These are phyloP conservation scores for Leucophenga montana DNA, from an alignment of 2,888 invertebrate genomes.

Conservation along the genomic window DNA sequence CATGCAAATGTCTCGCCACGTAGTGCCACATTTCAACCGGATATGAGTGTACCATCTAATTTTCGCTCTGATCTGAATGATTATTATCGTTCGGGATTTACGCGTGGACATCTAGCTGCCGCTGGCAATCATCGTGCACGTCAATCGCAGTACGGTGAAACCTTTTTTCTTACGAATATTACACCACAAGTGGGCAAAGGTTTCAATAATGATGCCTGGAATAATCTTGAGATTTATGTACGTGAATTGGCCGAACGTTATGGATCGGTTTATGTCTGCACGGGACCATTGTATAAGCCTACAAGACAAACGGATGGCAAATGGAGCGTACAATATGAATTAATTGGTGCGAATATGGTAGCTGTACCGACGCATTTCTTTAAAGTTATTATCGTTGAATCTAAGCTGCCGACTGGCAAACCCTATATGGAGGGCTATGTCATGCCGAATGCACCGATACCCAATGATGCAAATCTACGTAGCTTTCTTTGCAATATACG, in stretches of 20 bases:
- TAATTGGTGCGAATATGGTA: slow-evolving; percentile 91
- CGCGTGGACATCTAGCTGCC: slow-evolving; percentile 95
- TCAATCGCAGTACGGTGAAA: slow-evolving; percentile 89
- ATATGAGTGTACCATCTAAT: slow-evolving; percentile 85
- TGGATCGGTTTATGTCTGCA: slow-evolving; percentile 89
- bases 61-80: slow-evolving; percentile 87
- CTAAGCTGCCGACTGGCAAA: slow-evolving; percentile 75
- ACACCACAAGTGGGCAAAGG: slow-evolving; percentile 94
- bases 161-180: slow-evolving; percentile 94
- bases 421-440: slow-evolving; percentile 93
- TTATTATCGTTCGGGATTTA: slow-evolving; percentile 91
- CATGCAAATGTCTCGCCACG: slow-evolving; percentile 81
- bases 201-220: slow-evolving; percentile 93
- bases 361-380: slow-evolving; percentile 99
- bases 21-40: slow-evolving; percentile 86
- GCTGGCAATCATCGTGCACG: slow-evolving; percentile 90
- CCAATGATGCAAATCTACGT: slow-evolving; percentile 81
- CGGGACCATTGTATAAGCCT: slow-evolving; percentile 91
- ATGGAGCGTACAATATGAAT: slow-evolving; percentile 90
- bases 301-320: slow-evolving; percentile 83
- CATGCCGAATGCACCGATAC: slow-evolving; percentile 90
- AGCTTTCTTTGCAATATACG: slow-evolving; percentile 90
- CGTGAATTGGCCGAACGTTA: slow-evolving; percentile 81
- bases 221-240: slow-evolving; percentile 87
- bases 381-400: slow-evolving; percentile 90